Percentiles rank a stretch among this genome's conserved stretches.
Conservation (phyloP, 1,140 invertebrate species). For the Andrena cerasifolii region DNA sequence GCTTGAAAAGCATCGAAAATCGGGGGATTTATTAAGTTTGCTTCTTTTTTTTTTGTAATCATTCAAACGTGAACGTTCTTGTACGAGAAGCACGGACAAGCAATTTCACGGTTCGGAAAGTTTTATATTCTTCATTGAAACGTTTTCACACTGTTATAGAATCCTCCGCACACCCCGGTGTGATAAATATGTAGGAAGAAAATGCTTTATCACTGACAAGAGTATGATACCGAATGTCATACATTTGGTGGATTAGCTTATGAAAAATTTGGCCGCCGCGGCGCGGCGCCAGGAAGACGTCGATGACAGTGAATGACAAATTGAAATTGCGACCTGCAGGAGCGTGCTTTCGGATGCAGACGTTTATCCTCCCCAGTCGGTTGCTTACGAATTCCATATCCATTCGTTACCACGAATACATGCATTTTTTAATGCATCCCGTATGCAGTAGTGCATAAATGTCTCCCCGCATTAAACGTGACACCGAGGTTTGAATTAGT, state of each 20-base stretch:
- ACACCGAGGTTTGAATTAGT: neutral
- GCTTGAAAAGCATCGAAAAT: too few species aligned
- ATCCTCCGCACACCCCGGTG: neutral
- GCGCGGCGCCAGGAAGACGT: conserved; percentile 6
- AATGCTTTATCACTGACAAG: neutral
- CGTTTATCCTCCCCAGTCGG: conserved; percentile 11
- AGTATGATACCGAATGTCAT: conserved; percentile 8
- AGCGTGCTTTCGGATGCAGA: neutral
- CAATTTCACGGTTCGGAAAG: too few species aligned
- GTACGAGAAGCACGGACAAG: too few species aligned
- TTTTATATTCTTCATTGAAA: neutral
- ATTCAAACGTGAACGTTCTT: too few species aligned
- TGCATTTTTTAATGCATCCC: conserved; percentile 4
- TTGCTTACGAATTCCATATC: conserved; percentile 32
- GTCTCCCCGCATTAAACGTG: neutral
- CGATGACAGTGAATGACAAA: conserved; percentile 47
- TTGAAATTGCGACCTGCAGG: conserved; percentile 24
- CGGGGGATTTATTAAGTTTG: neutral
- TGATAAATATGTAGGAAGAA: conserved; percentile 22
- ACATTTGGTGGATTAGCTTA: conserved; percentile 28
- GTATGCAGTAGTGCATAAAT: neutral
- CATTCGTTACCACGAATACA: neutral
- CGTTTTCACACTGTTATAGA: too few species aligned
- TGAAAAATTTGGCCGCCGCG: conserved; percentile 31
- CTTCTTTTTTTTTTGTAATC: too few species aligned